A percentile compares a stretch with the other conserved stretches of the same genome.
phyloP scores from a whole-genome alignment of 2,113 vertebrate genomes.

The Gymnorhina tibicen region DNA sequence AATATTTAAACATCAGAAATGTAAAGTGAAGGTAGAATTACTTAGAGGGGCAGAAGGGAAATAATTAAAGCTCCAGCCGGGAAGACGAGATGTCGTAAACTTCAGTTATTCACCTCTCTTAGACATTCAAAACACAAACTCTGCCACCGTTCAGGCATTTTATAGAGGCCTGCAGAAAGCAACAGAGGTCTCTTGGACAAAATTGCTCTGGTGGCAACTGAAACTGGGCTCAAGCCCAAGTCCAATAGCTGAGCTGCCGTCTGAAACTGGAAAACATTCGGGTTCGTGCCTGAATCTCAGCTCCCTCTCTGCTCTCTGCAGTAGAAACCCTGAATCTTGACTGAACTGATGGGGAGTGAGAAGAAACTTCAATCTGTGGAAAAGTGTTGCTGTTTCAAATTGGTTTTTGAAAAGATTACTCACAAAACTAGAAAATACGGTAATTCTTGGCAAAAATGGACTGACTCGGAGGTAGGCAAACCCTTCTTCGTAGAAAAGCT shows the following conservation, averaged over 20 bases:
- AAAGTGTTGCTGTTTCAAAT: background rate
- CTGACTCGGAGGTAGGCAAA: background rate
- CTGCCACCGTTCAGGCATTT: slow-evolving; percentile 25
- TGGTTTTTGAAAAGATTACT: background rate
- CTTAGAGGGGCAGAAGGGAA: slow-evolving; percentile 33
- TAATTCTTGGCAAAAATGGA: background rate
- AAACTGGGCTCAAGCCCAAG: slow-evolving; percentile 19
- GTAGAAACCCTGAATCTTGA: background rate
- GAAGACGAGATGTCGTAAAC: slow-evolving; percentile 36
- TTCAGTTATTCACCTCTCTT: background rate
- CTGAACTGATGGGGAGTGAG: background rate
- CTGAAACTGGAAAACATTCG: background rate
- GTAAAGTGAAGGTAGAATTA: slow-evolving; percentile 38
- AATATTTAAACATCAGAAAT: slow-evolving; percentile 52
- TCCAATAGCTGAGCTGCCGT: background rate
- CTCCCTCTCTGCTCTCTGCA: background rate
- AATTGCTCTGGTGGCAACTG: background rate
- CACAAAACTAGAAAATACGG: background rate
- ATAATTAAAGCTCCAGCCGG: slow-evolving; percentile 31
- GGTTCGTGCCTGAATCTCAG: background rate
- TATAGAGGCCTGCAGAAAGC: background rate
- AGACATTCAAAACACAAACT: slow-evolving; percentile 23
- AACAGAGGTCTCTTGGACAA: background rate
- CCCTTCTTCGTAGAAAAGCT: background rate
- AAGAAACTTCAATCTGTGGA: background rate